These are phyloP conservation scores for Gulo gulo DNA, from an alignment of 2,113 vertebrate genomes.

Conservation along the genomic window DNA sequence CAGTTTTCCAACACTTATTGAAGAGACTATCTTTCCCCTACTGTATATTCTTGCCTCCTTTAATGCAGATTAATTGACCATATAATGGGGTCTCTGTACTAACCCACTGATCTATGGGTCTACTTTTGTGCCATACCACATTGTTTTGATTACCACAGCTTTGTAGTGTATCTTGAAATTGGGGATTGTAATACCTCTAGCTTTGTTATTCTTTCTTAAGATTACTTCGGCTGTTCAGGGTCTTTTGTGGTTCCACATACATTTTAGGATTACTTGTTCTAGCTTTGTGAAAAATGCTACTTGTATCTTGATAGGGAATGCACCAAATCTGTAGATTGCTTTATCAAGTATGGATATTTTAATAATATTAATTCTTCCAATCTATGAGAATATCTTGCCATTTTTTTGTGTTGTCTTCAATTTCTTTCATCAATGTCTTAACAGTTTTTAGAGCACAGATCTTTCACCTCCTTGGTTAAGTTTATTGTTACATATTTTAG, in stretches of 20 bases:
- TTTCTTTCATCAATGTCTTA: neutral
- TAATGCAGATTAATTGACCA: neutral
- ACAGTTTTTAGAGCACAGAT: neutral
- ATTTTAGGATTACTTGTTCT: neutral
- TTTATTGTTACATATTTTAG: neutral
- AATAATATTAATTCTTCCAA: neutral
- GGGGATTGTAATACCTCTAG: neutral
- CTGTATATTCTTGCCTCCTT: neutral
- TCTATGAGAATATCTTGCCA: neutral
- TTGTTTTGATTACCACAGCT: neutral
- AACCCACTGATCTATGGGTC: neutral
- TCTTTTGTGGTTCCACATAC: neutral
- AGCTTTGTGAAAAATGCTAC: neutral
- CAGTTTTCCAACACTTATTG: neutral
- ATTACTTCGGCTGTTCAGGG: neutral
- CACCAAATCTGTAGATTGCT: neutral
- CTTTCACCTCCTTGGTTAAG: neutral
- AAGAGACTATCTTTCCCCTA: neutral
- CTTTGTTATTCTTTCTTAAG: neutral
- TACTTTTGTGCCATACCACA: neutral
- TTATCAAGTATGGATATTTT: neutral
- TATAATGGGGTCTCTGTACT: neutral
- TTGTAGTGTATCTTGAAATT: neutral
- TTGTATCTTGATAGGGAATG: neutral
- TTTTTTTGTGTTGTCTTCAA: neutral